A percentile compares a stretch with the other conserved stretches of the same genome.
Evolutionary conservation across 2,888 invertebrate species (phyloP).

Genomic region (Drosophila colorata): DNA sequence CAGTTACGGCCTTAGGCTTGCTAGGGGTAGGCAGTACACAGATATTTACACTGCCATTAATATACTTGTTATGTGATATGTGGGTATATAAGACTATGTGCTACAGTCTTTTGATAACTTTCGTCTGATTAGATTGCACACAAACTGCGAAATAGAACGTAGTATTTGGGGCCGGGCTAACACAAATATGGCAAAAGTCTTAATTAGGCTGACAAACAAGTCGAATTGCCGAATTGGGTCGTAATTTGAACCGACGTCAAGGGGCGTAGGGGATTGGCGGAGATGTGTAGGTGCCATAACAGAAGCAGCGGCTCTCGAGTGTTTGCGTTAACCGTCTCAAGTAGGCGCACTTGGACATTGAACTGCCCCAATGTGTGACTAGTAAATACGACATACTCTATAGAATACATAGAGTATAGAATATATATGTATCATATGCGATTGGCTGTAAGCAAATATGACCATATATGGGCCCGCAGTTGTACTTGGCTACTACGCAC

Average conservation of each 20-base stretch:
- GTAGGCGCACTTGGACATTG: constrained; percentile 71
- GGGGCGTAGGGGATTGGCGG: background rate
- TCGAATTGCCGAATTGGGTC: constrained; percentile 68
- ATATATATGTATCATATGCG: constrained; percentile 4
- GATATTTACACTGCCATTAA: constrained; percentile 56
- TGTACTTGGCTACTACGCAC: background rate
- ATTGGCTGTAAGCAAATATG: constrained; percentile 1
- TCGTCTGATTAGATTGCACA: constrained; percentile 68
- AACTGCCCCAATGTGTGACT: constrained; percentile 32
- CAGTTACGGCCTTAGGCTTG: background rate
- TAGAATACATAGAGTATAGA: background rate
- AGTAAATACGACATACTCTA: constrained; percentile 1
- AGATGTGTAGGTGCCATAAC: constrained; percentile 15
- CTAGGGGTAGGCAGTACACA: background rate
- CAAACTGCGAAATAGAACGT: constrained; percentile 25
- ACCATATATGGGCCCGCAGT: constrained; percentile 9
- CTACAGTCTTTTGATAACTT: constrained; percentile 63
- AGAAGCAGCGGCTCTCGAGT: constrained; percentile 66
- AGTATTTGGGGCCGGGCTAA: constrained; percentile 27
- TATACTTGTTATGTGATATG: constrained; percentile 8
- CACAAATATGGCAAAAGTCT: constrained; percentile 57
- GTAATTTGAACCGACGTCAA: constrained; percentile 45
- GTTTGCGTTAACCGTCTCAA: constrained; percentile 58
- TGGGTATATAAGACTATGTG: constrained; percentile 18
- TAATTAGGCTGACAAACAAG: constrained; percentile 74